Evolutionary conservation across 2,888 invertebrate genomes (phyloP), one percentile per base, ranked within the genome.

Genomic region (Eupithecia abbreviata): DNA sequence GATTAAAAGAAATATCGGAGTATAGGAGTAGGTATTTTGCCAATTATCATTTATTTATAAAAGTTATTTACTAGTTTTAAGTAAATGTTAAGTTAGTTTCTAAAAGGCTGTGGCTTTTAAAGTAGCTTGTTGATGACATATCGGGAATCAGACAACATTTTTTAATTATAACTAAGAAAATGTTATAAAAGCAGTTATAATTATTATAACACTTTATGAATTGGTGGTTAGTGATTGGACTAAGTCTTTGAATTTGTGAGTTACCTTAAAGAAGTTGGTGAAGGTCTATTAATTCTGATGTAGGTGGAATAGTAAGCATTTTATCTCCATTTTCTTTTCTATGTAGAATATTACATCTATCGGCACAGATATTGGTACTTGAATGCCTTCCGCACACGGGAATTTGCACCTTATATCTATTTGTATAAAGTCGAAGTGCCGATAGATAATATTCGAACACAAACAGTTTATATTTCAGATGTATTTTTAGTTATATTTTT

Each of bases 1-100:
- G 30, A 30, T 30, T 30, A 30, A 30, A 30, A 30, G 30, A 30
- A 30, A 30, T 30, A 30, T 30, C 30, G 30, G 30, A 30, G 30
- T 30, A 30, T 30, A 90, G 89, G 89, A 89, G 89, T 90, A 90
- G 90, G 89, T 80, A 80, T 84, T 86, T 87, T 85, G 86, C 86
- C 88, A 87, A 85, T 83, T 83, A 81, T 83, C 79, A 73, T 84
- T 30, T 86, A 85, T 86, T 85, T 85, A 84, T 85, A 78, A 82
- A 84, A 78, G 74, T 81, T 83, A 84, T 73, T 82, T 80, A 79
- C 71, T 79, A 81, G 84, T 83, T 81, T 76, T 81, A 81, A 80
- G 77, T 80, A 82, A 80, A 80, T 78, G 80, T 68, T 79, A 81
- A 80, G 81, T 84, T 82, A 85, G 84, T 45, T 82, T 85, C 85